Base-by-base conservation (phyloP, 1,140 invertebrate genomes). In the Phortica variegata region DNA sequence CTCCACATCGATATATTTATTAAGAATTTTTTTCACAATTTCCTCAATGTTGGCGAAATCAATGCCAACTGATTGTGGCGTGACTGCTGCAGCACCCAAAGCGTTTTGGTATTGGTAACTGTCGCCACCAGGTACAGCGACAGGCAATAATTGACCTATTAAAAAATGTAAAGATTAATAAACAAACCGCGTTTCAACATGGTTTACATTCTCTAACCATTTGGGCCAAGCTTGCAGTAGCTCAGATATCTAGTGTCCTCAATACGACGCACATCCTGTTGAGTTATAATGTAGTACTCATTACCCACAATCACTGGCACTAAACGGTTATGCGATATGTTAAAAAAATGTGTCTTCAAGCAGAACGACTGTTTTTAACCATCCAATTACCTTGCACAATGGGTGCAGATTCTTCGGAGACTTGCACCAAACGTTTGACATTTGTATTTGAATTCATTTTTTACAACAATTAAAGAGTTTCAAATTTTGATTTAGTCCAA, bases 261-360 rank as follows among this genome's bases (percentile, higher is more conserved):
- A 12, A 58, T 43, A 16, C 56, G 56, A 1, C 62, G 48, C 0
- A 73, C 32, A 23, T 73, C 65, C 42, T 73, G 69, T 19, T 73
- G 70, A 1, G 49, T 65, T 2, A 70, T 19, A 10, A 61, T 10
- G 13, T 40, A 60, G 32, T 42, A 8, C n/a, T 73, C 56, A 26
- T 65, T 68, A 1, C 58, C 65, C 19, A 70, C 49, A 3, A 68
- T 7, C 2, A 61, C 5, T 2, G 66, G 58, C 6, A 61, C 70
- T 73, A 13, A 4, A 34, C 2, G 8, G n/a, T n/a, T n/a, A n/a
- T n/a, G n/a, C n/a, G n/a, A n/a, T n/a, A n/a, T n/a, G n/a, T n/a
- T 7, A 29, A 29, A 29, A 29, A 6, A 29, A 29, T 12, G 26
- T 29, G 26, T 29, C 12, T 29, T 7, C n/a, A n/a, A n/a, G n/a